Evolutionary conservation across 2,797 vertebrate genomes (phyloP).

Genomic region (Microchirus variegatus): DNA sequence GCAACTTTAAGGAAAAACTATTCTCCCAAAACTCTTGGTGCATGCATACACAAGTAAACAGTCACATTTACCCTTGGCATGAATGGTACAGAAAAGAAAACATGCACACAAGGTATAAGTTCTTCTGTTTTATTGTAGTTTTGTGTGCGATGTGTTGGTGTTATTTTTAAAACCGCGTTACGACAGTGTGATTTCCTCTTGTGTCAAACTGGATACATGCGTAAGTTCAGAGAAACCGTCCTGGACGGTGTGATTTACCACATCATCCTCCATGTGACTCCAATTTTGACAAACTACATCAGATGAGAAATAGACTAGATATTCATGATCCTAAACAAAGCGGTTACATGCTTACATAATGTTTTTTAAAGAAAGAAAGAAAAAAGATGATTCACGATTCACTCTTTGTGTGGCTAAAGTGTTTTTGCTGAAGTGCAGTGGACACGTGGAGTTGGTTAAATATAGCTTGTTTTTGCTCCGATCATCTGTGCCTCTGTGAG

Average conservation of each 20-base stretch:
- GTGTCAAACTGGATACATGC: not conserved
- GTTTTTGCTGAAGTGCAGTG: constrained; percentile 34
- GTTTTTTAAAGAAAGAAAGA: constrained; percentile 1
- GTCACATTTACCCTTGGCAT: not conserved
- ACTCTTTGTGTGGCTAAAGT: constrained; percentile 46
- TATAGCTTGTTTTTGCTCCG: constrained; percentile 55
- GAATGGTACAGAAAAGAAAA: not conserved
- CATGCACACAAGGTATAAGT: too few species aligned
- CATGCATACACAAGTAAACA: too few species aligned
- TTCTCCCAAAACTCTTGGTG: too few species aligned
- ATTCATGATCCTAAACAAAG: constrained; percentile 22
- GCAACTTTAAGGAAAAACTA: too few species aligned
- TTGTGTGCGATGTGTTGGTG: not conserved
- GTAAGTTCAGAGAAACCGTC: not conserved
- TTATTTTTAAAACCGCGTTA: not conserved
- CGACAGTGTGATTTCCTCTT: not conserved
- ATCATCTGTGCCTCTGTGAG: constrained; percentile 26
- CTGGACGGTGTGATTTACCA: not conserved
- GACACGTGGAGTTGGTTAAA: constrained; percentile 50
- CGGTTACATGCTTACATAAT: constrained; percentile 29
- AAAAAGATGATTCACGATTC: constrained; percentile 38
- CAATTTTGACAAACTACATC: constrained; percentile 32
- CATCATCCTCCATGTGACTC: constrained; percentile 22
- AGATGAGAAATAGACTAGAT: constrained; percentile 19
- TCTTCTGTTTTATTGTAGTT: not conserved